Conservation (phyloP, 1,140 invertebrate genomes). For the Hycleus phaleratus region DNA sequence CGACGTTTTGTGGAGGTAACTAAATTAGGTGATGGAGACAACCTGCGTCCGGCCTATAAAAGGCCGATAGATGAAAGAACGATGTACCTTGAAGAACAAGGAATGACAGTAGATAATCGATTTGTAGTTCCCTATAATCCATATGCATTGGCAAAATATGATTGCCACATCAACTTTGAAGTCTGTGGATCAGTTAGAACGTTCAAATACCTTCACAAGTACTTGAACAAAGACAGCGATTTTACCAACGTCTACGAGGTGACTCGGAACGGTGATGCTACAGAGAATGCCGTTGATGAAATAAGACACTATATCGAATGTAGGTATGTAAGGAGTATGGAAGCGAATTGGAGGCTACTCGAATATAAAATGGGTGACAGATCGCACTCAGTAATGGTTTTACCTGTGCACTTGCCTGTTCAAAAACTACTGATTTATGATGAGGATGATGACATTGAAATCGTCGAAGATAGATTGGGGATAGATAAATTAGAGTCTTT, state of each 20-base stretch:
- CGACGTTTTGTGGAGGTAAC: too few species aligned
- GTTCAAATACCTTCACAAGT: background rate
- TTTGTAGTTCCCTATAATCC: background rate
- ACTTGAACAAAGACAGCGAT: background rate
- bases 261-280: background rate
- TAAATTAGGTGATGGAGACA: background rate
- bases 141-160: background rate
- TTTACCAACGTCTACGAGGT: background rate
- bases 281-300: background rate
- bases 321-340: slow-evolving; percentile 7
- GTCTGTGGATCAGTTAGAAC: background rate
- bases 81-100: background rate
- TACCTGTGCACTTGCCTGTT: slow-evolving; percentile 8
- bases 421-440: background rate
- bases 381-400: slow-evolving; percentile 7
- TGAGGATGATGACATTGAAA: background rate
- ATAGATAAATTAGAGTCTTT: background rate
- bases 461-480: background rate
- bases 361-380: slow-evolving; percentile 1
- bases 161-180: background rate
- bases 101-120: background rate
- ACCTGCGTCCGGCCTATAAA: background rate
- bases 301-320: background rate
- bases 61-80: background rate
- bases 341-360: slow-evolving; percentile 11